Conservation (phyloP, 2,113 vertebrate species). For the Dasypus novemcinctus region DNA sequence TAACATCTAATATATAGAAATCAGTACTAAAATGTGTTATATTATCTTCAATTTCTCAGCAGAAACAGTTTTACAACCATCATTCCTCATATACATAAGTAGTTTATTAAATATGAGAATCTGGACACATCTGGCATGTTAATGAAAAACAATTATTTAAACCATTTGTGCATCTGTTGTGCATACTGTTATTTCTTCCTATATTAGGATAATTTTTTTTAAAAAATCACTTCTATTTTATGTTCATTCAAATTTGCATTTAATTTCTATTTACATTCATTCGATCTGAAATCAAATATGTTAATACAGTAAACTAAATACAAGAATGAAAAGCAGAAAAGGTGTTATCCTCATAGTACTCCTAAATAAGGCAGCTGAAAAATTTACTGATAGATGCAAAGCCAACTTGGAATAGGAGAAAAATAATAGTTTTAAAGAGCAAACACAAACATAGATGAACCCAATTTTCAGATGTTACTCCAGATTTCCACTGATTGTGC, state of each 20-base stretch:
- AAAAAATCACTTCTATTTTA: slow-evolving; percentile 75
- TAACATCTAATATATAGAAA: slow-evolving; percentile 38
- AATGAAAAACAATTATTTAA: slow-evolving; percentile 46
- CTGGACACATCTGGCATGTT: slow-evolving; percentile 40
- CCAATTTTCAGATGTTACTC: slow-evolving; percentile 63
- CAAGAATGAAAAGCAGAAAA: slow-evolving; percentile 80
- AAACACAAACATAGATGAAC: slow-evolving; percentile 69
- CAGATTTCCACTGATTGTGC: slow-evolving; percentile 69
- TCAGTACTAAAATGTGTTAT: slow-evolving; percentile 46
- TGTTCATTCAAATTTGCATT: slow-evolving; percentile 83
- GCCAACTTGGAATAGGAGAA: slow-evolving; percentile 69
- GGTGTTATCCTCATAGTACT: slow-evolving; percentile 77
- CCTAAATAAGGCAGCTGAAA: slow-evolving; percentile 80
- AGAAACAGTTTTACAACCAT: slow-evolving; percentile 60
- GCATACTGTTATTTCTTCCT: slow-evolving; percentile 51
- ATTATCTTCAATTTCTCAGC: slow-evolving; percentile 27
- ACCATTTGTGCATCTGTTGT: slow-evolving; percentile 31
- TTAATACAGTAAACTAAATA: slow-evolving; percentile 81
- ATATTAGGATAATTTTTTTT: slow-evolving; percentile 35
- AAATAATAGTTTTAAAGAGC: slow-evolving; percentile 59
- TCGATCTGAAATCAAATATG: slow-evolving; percentile 77
- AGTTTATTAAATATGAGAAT: slow-evolving; percentile 67
- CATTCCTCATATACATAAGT: slow-evolving; percentile 38
- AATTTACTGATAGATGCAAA: slow-evolving; percentile 75
- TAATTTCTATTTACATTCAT: slow-evolving; percentile 84